Base-by-base conservation (phyloP, 2,797 vertebrate genomes). In the Anniella stebbinsi region DNA sequence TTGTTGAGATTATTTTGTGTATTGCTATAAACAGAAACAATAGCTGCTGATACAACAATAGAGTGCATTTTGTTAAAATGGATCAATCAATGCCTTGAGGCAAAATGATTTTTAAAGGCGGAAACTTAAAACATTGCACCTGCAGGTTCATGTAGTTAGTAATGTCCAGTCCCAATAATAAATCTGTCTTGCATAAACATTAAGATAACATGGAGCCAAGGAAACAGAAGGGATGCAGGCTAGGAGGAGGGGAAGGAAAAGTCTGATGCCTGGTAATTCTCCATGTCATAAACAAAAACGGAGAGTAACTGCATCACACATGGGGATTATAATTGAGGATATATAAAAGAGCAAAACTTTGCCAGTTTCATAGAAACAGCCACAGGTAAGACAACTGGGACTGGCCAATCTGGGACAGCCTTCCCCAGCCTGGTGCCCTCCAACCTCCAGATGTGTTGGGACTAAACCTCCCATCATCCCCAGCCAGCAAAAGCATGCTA, bases 1-100 rank as follows among this genome's bases (percentile, higher is more conserved):
- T 95, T 94, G 86, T 93, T 94, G 93, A 95, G 95, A 95, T 94
- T 92, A 94, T 96, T 96, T 48, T 92, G 94, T 93, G 93, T 95
- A 94, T 88, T 78, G 77, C 95, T 95, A 95, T 88, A 96, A 97
- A 97, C 95, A 96, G 95, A 93, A 96, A 91, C 78, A 94, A 93
- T 89, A 93, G 89, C 84, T 89, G 92, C 91, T 94, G 90, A 95
- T 93, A 88, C 78, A 72, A 69, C 0, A 33, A 87, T 66, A 76
- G 84, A 69, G 21, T 88, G 33, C 0, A 7, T 90, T 91, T 90
- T 38, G 86, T 57, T 86, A 73, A 60, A 54, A 91, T 81, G 77
- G 51, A 23, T 93, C 78, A 91, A 23, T 93, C 78, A 91, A 88
- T 76, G 92, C 88, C 89, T 92, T 88, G 89, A 7, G 92, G 92